A percentile compares a stretch with the other conserved stretches of the same genome.
Conservation (phyloP, 37 sponge, comb jelly and placozoan species). For the Theonella swinhoei region DNA sequence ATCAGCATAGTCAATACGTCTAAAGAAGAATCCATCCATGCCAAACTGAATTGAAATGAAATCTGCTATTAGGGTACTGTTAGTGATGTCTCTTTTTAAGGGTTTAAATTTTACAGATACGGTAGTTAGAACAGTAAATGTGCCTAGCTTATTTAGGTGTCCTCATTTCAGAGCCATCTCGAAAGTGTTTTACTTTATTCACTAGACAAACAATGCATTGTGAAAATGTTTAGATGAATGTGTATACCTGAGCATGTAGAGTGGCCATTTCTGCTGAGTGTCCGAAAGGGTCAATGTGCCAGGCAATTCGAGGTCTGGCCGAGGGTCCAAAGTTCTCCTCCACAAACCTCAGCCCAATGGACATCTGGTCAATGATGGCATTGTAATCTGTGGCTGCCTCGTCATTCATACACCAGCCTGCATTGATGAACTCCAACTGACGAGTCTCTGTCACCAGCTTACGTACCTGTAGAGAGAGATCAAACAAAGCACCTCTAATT, state of each 20-base stretch:
- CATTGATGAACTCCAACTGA: constrained; percentile 96
- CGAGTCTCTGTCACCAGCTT: constrained; percentile 58
- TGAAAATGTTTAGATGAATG: too few relatives aligned
- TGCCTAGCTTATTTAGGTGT: too few relatives aligned
- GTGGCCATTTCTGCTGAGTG: constrained; percentile 77
- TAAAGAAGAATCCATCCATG: constrained; percentile 91
- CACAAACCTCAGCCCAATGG: constrained; percentile 40
- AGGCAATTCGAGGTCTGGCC: constrained; percentile 67
- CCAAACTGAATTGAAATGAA: constrained; percentile 89
- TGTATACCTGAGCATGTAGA: constrained; percentile 46
- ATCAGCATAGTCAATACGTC: constrained; percentile 90
- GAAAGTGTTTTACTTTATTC: too few relatives aligned
- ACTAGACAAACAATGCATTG: too few relatives aligned
- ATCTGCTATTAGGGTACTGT: too few relatives aligned
- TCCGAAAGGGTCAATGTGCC: constrained; percentile 91
- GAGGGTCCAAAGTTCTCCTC: neutral
- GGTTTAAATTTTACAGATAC: neutral
- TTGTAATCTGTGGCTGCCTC: constrained; percentile 91
- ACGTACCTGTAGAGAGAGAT: constrained; percentile 28
- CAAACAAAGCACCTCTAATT: too few relatives aligned
- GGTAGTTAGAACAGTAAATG: too few relatives aligned
- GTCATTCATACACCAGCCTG: constrained; percentile 97
- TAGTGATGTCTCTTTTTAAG: neutral
- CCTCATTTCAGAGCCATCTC: too few relatives aligned
- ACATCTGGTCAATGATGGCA: constrained; percentile 95